These are phyloP conservation scores for Didymodactylos carnosus DNA, from an alignment of 2,888 invertebrate genomes.

Conservation along the genomic window DNA sequence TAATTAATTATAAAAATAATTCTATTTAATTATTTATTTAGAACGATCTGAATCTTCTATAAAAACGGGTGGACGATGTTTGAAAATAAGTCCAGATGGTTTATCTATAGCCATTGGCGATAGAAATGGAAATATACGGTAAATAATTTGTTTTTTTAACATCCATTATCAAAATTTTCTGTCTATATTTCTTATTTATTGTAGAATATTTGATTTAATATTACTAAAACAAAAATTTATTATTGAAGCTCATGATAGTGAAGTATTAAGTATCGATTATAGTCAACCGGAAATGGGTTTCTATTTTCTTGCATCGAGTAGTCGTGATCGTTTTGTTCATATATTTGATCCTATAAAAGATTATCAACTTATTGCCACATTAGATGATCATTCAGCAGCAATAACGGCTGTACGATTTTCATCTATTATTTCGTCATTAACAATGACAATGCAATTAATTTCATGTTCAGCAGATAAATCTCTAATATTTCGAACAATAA, in stretches of 20 bases:
- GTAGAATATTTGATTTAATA: conserved; percentile 15
- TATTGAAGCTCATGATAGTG: conserved; percentile 78
- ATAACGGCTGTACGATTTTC: conserved; percentile 78
- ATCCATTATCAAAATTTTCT: too few species aligned
- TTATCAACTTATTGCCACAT: conserved; percentile 54
- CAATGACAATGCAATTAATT: conserved; percentile 55
- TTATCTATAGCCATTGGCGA: conserved; percentile 76
- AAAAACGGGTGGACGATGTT: conserved; percentile 70
- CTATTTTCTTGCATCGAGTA: conserved; percentile 60
- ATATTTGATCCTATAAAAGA: conserved; percentile 62
- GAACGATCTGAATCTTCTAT: conserved; percentile 21
- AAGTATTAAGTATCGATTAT: conserved; percentile 57
- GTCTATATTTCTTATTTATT: too few species aligned
- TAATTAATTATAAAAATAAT: neutral
- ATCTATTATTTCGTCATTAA: conserved; percentile 24
- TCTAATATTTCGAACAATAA: conserved; percentile 52
- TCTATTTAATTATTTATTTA: too few species aligned
- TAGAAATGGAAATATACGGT: conserved; percentile 54
- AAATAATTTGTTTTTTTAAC: too few species aligned
- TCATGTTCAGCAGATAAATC: conserved; percentile 90
- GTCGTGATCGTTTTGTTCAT: conserved; percentile 76
- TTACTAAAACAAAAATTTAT: neutral
- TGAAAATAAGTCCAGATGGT: conserved; percentile 71
- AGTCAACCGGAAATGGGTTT: neutral
- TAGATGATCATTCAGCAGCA: conserved; percentile 86